These are phyloP conservation scores for Ctenicera cuprea DNA, from an alignment of 2,888 invertebrate genomes.

Conservation along the genomic window DNA sequence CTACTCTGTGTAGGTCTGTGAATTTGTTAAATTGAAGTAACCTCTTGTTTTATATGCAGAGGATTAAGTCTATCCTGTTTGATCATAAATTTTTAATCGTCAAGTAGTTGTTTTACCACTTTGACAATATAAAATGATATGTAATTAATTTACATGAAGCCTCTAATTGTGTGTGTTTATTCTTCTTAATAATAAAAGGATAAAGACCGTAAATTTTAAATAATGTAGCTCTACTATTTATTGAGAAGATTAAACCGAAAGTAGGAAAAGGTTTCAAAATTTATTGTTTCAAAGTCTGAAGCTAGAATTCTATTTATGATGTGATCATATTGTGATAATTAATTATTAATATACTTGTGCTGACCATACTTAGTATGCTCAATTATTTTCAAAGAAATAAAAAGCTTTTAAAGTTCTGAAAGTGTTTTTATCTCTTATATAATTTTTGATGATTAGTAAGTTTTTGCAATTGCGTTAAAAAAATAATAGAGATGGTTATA, in stretches of 20 bases:
- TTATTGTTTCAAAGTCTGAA: constrained; percentile 21
- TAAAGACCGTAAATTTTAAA: background rate
- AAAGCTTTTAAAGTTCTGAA: constrained; percentile 22
- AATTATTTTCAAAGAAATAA: constrained; percentile 35
- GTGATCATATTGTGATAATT: constrained; percentile 47
- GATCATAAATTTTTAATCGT: too few species aligned
- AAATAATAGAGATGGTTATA: too few species aligned
- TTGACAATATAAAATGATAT: constrained; percentile 11
- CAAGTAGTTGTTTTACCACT: background rate
- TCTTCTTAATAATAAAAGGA: background rate
- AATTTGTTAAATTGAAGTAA: too few species aligned
- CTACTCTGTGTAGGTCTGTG: too few species aligned
- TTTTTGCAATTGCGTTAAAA: too few species aligned
- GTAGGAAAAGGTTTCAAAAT: constrained; percentile 1
- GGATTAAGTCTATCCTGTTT: background rate
- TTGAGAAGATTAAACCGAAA: constrained; percentile 7
- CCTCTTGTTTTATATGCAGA: background rate
- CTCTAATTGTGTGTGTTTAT: background rate
- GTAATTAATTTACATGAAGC: constrained; percentile 4
- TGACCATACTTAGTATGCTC: constrained; percentile 42
- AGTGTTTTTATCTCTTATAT: background rate
- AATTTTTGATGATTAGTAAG: background rate
- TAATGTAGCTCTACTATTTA: background rate
- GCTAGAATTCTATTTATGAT: constrained; percentile 32
- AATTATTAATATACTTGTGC: constrained; percentile 40